A percentile compares a stretch with the other conserved stretches of the same genome.
These are phyloP conservation scores for Danionella dracula DNA, from an alignment of 2,797 vertebrate genomes.

Conservation along the genomic window DNA sequence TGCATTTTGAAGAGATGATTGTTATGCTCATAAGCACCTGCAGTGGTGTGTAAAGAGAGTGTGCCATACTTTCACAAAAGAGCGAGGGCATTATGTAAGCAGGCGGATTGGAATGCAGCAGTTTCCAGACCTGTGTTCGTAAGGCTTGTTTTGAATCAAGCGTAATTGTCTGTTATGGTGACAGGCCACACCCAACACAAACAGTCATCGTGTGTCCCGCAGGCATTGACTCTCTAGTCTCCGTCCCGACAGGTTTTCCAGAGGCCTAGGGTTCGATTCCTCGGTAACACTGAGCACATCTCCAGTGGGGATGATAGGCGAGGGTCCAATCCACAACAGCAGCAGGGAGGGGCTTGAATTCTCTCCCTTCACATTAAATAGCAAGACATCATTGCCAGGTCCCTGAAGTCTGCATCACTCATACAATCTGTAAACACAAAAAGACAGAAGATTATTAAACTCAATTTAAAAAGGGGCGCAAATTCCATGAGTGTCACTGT, in stretches of 20 bases:
- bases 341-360: neutral
- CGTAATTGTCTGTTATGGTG: neutral
- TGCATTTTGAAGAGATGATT: too few relatives aligned
- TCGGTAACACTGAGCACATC: neutral
- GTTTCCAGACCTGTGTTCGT: too few relatives aligned
- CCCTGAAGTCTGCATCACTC: constrained; percentile 56
- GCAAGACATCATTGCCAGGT: constrained; percentile 64
- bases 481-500: too few relatives aligned
- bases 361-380: constrained; percentile 57
- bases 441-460: neutral
- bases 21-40: too few relatives aligned
- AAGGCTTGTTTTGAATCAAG: neutral
- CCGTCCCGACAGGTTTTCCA: neutral
- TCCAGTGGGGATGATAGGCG: neutral
- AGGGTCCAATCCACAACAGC: neutral
- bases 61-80: too few relatives aligned
- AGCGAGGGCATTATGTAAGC: too few relatives aligned
- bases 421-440: constrained; percentile 47
- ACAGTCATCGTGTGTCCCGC: neutral
- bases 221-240: neutral
- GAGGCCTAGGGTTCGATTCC: too few relatives aligned
- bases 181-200: neutral
- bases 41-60: too few relatives aligned
- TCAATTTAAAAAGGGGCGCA: too few relatives aligned
- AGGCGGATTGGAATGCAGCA: too few relatives aligned